These are phyloP conservation scores for Meloidogyne floridensis DNA, from an alignment of 1,140 invertebrate species.

Conservation along the genomic window DNA sequence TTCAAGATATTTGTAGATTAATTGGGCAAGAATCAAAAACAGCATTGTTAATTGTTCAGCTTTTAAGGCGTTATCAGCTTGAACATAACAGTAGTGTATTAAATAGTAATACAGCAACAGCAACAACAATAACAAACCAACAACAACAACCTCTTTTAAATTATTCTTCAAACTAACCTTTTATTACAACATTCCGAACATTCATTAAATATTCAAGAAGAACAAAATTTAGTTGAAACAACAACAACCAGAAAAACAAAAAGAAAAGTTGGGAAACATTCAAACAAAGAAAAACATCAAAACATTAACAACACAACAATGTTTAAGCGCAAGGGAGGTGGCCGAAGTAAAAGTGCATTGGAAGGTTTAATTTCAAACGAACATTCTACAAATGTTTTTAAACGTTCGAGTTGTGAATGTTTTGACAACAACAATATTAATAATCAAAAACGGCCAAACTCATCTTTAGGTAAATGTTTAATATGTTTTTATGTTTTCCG, in stretches of 20 bases:
- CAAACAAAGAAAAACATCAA: conserved; percentile 1
- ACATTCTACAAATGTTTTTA: not conserved
- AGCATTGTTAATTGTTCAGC: conserved; percentile 54
- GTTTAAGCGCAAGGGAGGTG: not conserved
- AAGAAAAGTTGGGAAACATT: not conserved
- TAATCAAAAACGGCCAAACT: not conserved
- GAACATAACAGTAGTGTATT: conserved; percentile 27
- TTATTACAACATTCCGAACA: not conserved
- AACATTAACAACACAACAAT: not conserved
- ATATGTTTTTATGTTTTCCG: not conserved
- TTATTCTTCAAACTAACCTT: not conserved
- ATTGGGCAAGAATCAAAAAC: conserved; percentile 56
- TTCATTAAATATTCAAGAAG: conserved; percentile 14
- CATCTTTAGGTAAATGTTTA: not conserved
- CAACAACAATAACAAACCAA: no score
- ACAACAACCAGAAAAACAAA: not conserved
- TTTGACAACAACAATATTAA: not conserved
- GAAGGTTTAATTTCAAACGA: not conserved
- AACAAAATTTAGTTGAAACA: not conserved
- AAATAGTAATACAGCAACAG: no score
- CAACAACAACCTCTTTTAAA: not conserved
- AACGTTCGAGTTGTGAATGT: not conserved
- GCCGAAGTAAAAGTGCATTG: not conserved
- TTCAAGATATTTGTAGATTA: conserved; percentile 59
- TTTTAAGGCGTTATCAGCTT: conserved; percentile 52